Evolutionary conservation across 1,140 invertebrate genomes (phyloP).

Genomic region (Drosophila yakuba): DNA sequence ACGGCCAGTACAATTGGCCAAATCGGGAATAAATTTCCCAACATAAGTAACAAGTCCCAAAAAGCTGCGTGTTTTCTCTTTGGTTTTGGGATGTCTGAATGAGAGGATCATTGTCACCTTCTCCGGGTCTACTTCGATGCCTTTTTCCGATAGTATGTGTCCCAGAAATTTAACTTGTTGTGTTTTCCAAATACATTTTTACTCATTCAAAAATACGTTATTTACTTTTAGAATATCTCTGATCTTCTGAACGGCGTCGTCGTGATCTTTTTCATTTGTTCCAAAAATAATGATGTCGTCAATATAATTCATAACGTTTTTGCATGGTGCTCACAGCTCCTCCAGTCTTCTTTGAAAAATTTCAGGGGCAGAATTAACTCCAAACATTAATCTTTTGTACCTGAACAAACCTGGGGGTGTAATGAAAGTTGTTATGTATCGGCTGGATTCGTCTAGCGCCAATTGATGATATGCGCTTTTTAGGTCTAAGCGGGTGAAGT

Average conservation of each 20-base stretch:
- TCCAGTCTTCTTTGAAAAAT: no score
- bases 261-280: constrained; percentile 52
- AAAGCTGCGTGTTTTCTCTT: no score
- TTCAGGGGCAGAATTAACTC: no score
- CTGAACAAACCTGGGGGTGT: constrained; percentile 1
- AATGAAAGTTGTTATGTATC: neutral
- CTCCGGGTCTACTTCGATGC: neutral
- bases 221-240: constrained; percentile 4
- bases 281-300: constrained; percentile 82
- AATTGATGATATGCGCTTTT: constrained; percentile 16
- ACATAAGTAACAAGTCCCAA: neutral
- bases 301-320: constrained; percentile 33
- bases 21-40: neutral
- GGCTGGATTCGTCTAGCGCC: neutral
- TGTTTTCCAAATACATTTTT: neutral
- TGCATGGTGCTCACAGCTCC: constrained; percentile 1
- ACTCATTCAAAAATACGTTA: constrained; percentile 13
- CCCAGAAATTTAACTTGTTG: neutral
- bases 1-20: neutral
- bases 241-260: constrained; percentile 42
- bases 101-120: neutral
- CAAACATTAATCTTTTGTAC: neutral
- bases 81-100: neutral
- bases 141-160: neutral
- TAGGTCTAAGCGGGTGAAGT: constrained; percentile 48